Base-by-base conservation (phyloP, 2,888 invertebrate genomes). In the Eupithecia vulgata region DNA sequence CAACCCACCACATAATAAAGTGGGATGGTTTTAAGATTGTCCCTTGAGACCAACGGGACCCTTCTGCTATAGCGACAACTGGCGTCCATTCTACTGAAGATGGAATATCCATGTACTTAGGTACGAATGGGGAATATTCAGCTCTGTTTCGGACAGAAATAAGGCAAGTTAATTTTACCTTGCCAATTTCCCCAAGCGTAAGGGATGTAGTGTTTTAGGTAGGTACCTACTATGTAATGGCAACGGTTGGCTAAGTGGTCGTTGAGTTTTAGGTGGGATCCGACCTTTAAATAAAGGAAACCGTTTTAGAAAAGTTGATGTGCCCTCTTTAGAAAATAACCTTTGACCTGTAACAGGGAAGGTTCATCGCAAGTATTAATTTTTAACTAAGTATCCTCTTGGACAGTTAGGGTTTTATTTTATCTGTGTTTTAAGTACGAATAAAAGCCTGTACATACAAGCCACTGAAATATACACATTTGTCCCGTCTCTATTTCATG, bases 1-100 rank as follows among this genome's bases (percentile, higher is more conserved):
- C 86, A 84, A 84, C 77, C 90, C 90, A 90, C 91, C 88, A 90
- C 91, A 90, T 91, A 91, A 88, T 61, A 61, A 89, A 89, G 87
- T 57, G 85, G 85, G 82, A 85, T 88, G 88, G 90, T 87, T 90
- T 89, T 88, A 88, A 89, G 90, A 84, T 83, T 84, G 85, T 82
- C 87, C 85, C 85, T 78, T 78, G 85, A 87, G 90, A 88, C 84
- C 84, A 84, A 10, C 21, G 21, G 48, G 87, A 87, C 87, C 83
- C 88, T 57, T 88, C 85, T 85, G 87, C 85, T 84, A 84, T 83
- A 84, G 82, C 85, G 89, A 88, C 87, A 88, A 86, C 86, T 82
- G 81, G 81, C 78, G 80, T 80, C 85, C 86, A 88, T 91, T 90
- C 88, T 84, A 81, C 82, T 85, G 87, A 90, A 91, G 92, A 92